Evolutionary conservation across 2,113 vertebrate species (phyloP).

Genomic region (Xiphophorus hellerii): DNA sequence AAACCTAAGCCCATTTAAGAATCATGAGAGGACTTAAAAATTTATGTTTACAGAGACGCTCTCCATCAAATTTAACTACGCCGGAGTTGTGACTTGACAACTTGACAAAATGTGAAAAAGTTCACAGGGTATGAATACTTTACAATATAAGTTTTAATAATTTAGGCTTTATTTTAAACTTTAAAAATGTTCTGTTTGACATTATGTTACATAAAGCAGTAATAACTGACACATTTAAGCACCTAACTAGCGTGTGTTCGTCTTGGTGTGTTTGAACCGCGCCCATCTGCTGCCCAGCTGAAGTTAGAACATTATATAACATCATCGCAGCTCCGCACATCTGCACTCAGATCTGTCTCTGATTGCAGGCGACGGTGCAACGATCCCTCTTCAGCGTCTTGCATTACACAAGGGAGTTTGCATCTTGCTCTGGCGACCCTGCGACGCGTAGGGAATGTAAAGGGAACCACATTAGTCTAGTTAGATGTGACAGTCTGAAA

Average conservation of each 20-base stretch:
- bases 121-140: background rate
- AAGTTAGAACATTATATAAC: conserved; percentile 53
- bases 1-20: background rate
- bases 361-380: conserved; percentile 7
- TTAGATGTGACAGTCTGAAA: conserved; percentile 64
- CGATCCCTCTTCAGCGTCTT: conserved; percentile 35
- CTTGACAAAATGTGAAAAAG: too few species aligned
- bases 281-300: conserved; percentile 21
- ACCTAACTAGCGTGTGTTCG: background rate
- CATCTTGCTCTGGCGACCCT: conserved; percentile 40
- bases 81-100: too few species aligned
- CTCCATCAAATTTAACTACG: too few species aligned
- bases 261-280: conserved; percentile 18
- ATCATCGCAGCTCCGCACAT: conserved; percentile 24
- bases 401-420: conserved; percentile 60
- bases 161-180: background rate
- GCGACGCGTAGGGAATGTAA: conserved; percentile 48
- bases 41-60: background rate
- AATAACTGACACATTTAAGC: conserved; percentile 4
- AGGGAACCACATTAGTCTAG: conserved; percentile 52
- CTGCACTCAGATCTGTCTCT: conserved; percentile 34
- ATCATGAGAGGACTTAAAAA: background rate
- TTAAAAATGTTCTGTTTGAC: background rate
- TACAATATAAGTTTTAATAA: background rate
- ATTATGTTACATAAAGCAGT: background rate